phyloP scores from a whole-genome alignment of 2,797 vertebrate genomes.

The Borostomias antarcticus region DNA sequence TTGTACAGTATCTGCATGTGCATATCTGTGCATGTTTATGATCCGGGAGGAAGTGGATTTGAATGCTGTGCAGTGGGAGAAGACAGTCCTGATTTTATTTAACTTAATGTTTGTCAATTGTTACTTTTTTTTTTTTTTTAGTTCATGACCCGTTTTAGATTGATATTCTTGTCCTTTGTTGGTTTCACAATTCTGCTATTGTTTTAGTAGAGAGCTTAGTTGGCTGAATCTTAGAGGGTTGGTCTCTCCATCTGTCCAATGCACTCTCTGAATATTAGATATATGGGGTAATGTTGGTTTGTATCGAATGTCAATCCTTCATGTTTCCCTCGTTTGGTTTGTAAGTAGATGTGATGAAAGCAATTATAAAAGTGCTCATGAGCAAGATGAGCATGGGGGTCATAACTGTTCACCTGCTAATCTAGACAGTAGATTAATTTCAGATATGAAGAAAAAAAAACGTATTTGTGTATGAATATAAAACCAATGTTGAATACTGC shows the following conservation, averaged over 20 bases:
- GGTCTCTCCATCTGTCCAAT: slow-evolving; percentile 23
- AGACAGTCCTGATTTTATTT: slow-evolving; percentile 61
- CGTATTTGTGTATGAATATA: slow-evolving; percentile 76
- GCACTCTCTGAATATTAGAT: slow-evolving; percentile 24
- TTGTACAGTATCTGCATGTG: too few species aligned
- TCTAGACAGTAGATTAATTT: slow-evolving; percentile 67
- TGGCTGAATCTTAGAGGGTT: slow-evolving; percentile 24
- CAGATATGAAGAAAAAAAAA: slow-evolving; percentile 66
- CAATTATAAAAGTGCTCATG: not conserved
- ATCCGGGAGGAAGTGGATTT: slow-evolving; percentile 55
- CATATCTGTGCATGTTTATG: slow-evolving; percentile 67
- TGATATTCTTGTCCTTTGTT: slow-evolving; percentile 41
- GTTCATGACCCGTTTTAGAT: slow-evolving; percentile 38
- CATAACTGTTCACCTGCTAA: slow-evolving; percentile 20
- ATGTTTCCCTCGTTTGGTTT: not conserved
- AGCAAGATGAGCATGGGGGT: not conserved
- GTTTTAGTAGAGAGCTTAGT: slow-evolving; percentile 56
- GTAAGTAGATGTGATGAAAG: not conserved
- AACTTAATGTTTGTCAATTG: slow-evolving; percentile 65
- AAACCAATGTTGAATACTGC: slow-evolving; percentile 59
- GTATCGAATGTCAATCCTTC: slow-evolving; percentile 5
- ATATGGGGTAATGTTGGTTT: slow-evolving; percentile 25
- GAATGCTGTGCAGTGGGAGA: slow-evolving; percentile 70
- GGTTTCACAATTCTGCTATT: slow-evolving; percentile 37
- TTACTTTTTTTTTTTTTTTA: slow-evolving; percentile 46